Evolutionary conservation across 1,140 invertebrate genomes (phyloP).

Genomic region (Ostrea edulis): DNA sequence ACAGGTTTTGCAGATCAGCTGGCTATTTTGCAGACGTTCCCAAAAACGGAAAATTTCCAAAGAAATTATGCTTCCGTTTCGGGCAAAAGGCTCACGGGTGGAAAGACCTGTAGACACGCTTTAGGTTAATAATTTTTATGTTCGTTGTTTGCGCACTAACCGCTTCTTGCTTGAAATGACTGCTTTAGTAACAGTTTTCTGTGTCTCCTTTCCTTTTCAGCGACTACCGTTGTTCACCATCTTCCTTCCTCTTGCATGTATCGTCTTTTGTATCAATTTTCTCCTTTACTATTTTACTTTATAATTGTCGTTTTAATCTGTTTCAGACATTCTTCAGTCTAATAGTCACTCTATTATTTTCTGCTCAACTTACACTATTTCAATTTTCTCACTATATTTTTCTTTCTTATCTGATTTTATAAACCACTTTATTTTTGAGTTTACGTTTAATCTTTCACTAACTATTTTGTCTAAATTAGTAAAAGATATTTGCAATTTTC

Average conservation of each 20-base stretch:
- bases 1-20: constrained; percentile 72
- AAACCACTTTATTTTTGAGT: background rate
- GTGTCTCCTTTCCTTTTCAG: constrained; percentile 79
- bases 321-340: background rate
- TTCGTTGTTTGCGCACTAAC: constrained; percentile 43
- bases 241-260: constrained; percentile 80
- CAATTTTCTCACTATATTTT: background rate
- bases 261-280: background rate
- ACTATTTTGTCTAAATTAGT: background rate
- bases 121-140: constrained; percentile 65
- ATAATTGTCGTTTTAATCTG: constrained; percentile 79
- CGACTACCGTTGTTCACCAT: constrained; percentile 64
- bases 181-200: constrained; percentile 45
- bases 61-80: constrained; percentile 82
- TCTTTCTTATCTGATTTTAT: background rate
- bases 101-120: constrained; percentile 60
- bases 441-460: background rate
- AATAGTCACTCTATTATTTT: background rate
- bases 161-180: constrained; percentile 32
- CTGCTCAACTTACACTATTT: background rate
- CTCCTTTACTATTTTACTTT: background rate
- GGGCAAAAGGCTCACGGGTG: constrained; percentile 71
- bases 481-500: too few species aligned
- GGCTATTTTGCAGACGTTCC: constrained; percentile 78
- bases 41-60: constrained; percentile 81